Evolutionary conservation across 1,140 invertebrate species (phyloP).

Genomic region (Megathymus violae): DNA sequence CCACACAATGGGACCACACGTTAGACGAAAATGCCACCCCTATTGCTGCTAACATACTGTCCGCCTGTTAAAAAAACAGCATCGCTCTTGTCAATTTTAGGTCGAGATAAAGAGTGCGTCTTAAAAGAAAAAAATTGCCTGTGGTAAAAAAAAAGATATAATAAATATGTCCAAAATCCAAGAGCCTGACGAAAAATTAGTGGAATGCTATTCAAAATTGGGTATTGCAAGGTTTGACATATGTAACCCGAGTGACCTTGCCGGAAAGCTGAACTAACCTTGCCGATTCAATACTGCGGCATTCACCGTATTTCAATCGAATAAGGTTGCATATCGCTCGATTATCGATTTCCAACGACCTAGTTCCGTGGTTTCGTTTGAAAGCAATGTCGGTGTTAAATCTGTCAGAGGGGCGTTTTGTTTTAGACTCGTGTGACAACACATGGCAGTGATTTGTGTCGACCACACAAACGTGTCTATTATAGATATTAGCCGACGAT

Average conservation of each 20-base stretch:
- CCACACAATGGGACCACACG: constrained; percentile 37
- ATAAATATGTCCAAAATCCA: constrained; percentile 24
- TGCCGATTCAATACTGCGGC: neutral
- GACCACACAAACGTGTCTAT: constrained; percentile 61
- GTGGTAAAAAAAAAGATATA: constrained; percentile 25
- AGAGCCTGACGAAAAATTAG: constrained; percentile 33
- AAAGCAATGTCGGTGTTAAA: constrained; percentile 66
- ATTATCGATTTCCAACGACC: constrained; percentile 13
- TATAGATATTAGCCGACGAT: constrained; percentile 71
- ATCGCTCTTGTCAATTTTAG: constrained; percentile 25
- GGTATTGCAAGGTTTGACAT: constrained; percentile 39
- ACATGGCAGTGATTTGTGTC: constrained; percentile 68
- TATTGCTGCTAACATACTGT: constrained; percentile 22
- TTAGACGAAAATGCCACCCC: constrained; percentile 34
- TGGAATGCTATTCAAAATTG: constrained; percentile 29
- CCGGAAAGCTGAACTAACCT: constrained; percentile 1
- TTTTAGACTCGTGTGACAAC: constrained; percentile 62
- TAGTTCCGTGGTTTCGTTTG: constrained; percentile 44
- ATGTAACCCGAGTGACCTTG: constrained; percentile 37
- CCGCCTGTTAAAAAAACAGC: constrained; percentile 23
- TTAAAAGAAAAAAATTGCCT: constrained; percentile 18
- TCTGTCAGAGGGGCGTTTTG: constrained; percentile 75
- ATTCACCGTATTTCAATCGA: neutral
- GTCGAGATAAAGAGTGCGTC: constrained; percentile 7
- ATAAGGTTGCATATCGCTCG: constrained; percentile 39